phyloP scores from a whole-genome alignment of 1,140 invertebrate genomes.

The Potamilus streckersoni region DNA sequence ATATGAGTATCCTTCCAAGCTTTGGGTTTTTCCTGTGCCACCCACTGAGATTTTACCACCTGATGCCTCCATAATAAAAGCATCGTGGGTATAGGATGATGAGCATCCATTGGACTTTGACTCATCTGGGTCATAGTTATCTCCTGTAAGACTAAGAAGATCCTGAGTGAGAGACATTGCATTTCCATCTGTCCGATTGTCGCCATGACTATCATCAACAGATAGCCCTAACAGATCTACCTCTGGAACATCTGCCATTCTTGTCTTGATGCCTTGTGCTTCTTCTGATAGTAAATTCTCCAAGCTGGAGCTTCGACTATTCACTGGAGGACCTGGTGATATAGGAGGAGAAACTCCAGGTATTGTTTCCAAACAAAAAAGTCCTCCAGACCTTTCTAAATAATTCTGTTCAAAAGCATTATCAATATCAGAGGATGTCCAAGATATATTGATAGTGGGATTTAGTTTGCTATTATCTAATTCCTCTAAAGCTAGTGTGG shows the following conservation, averaged over 20 bases:
- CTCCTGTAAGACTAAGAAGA: conserved; percentile 47
- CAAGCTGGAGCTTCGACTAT: conserved; percentile 39
- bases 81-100: no score
- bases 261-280: no score
- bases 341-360: conserved; percentile 1
- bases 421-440: conserved; percentile 2
- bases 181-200: conserved; percentile 7
- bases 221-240: conserved; percentile 51
- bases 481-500: conserved; percentile 18
- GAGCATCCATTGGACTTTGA: conserved; percentile 11
- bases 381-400: conserved; percentile 3
- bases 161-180: conserved; percentile 41
- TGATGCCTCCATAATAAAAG: no score
- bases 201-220: conserved; percentile 17
- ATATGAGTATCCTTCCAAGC: no score
- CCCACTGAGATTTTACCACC: no score
- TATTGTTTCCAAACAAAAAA: conserved; percentile 4
- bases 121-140: conserved; percentile 22
- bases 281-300: conserved; percentile 21
- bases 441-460: conserved; percentile 23
- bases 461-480: conserved; percentile 20
- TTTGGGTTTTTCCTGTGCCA: no score
- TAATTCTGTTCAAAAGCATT: conserved; percentile 9
- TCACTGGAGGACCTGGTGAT: conserved; percentile 31
- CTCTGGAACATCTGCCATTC: conserved; percentile 4